These are phyloP conservation scores for Mechanitis messenoides DNA, from an alignment of 2,888 invertebrate species.

Conservation along the genomic window DNA sequence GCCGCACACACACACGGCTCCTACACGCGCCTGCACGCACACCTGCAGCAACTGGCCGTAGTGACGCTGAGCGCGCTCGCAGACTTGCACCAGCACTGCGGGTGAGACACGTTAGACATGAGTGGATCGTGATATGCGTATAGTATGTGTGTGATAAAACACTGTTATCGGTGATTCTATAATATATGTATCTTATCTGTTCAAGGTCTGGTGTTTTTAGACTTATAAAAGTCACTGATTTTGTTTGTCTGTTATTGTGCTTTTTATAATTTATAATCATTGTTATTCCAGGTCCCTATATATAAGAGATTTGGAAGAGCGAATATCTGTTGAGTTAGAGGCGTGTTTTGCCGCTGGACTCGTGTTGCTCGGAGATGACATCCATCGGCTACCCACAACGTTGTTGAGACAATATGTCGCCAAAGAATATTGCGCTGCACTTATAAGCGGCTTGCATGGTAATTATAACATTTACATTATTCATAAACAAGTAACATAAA, in stretches of 20 bases:
- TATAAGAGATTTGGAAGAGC: slow-evolving; percentile 35
- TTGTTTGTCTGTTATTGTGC: too few species aligned
- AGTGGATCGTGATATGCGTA: too few species aligned
- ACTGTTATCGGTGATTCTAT: too few species aligned
- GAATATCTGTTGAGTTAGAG: slow-evolving; percentile 50
- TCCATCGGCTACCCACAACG: slow-evolving; percentile 44
- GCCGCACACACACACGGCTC: slow-evolving; percentile 31
- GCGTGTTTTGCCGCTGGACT: slow-evolving; percentile 49
- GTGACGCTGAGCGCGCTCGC: slow-evolving; percentile 40
- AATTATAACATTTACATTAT: slow-evolving; percentile 12
- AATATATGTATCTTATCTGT: too few species aligned
- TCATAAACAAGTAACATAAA: too few species aligned
- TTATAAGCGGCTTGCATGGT: slow-evolving; percentile 53
- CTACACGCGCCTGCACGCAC: slow-evolving; percentile 39
- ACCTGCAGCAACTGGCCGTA: slow-evolving; percentile 33
- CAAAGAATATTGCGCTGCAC: slow-evolving; percentile 43
- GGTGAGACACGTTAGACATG: slow-evolving; percentile 27
- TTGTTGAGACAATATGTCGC: slow-evolving; percentile 45
- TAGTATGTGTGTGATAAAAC: too few species aligned
- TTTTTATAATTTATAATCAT: too few species aligned
- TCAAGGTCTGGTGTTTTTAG: too few species aligned
- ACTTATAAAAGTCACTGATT: too few species aligned
- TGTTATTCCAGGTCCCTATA: slow-evolving; percentile 40
- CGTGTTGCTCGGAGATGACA: slow-evolving; percentile 36
- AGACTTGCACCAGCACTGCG: slow-evolving; percentile 39